These are phyloP conservation scores for Corella eumyota DNA, from an alignment of 23 tunicate species.

Conservation along the genomic window DNA sequence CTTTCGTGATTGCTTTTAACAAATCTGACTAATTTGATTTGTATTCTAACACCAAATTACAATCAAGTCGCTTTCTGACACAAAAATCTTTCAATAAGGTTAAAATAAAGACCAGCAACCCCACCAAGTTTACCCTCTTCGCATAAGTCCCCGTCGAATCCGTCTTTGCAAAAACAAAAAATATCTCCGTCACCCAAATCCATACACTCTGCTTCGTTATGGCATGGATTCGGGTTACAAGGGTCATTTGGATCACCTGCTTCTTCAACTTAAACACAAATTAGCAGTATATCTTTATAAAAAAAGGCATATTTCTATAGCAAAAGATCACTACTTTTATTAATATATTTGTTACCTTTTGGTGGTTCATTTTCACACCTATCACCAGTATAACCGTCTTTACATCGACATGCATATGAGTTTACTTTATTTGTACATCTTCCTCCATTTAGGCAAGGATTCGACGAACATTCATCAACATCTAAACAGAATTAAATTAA, in stretches of 20 bases:
- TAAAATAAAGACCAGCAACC: too few species aligned
- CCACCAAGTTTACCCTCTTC: constrained; percentile 68
- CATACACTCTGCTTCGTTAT: constrained; percentile 69
- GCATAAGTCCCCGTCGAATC: constrained; percentile 79
- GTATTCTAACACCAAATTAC: too few species aligned
- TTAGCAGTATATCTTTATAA: neutral
- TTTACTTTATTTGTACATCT: constrained; percentile 35
- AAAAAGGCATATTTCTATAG: neutral
- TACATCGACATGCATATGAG: constrained; percentile 40
- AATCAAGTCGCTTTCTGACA: too few species aligned
- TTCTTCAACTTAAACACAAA: constrained; percentile 2
- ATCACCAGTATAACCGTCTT: constrained; percentile 48
- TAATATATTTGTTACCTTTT: neutral
- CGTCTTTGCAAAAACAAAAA: constrained; percentile 60
- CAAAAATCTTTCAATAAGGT: too few species aligned
- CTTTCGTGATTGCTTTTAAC: too few species aligned
- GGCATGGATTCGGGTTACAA: constrained; percentile 70
- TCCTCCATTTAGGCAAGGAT: constrained; percentile 72
- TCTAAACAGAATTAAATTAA: constrained; percentile 20
- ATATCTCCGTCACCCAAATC: constrained; percentile 68
- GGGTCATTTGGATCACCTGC: constrained; percentile 67
- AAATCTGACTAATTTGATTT: too few species aligned
- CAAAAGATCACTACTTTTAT: neutral
- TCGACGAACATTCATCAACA: constrained; percentile 65
- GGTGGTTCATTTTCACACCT: constrained; percentile 40